Conservation (phyloP, 2,797 vertebrate genomes). For the Gouania willdenowi region DNA sequence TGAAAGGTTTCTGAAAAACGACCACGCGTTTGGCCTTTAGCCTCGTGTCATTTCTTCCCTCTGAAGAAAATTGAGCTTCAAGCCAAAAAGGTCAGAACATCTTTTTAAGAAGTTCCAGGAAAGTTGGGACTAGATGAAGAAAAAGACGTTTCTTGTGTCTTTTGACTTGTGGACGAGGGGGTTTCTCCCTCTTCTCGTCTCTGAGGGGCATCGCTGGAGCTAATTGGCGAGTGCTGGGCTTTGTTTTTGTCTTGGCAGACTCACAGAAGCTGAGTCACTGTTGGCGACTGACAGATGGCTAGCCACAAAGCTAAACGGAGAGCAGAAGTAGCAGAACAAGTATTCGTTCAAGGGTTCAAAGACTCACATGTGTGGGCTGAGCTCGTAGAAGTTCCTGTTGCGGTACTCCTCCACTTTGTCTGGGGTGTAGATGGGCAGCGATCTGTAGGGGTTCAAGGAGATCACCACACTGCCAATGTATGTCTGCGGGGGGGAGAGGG, state of each 20-base stretch:
- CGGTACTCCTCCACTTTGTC: constrained; percentile 99
- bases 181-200: constrained; percentile 40
- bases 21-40: constrained; percentile 3
- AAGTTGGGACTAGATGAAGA: no score
- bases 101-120: neutral
- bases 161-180: constrained; percentile 21
- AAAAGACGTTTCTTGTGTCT: constrained; percentile 31
- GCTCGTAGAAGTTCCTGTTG: constrained; percentile 98
- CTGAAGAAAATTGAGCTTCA: no score
- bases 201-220: constrained; percentile 39
- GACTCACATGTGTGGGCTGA: constrained; percentile 98
- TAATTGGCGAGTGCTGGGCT: constrained; percentile 65
- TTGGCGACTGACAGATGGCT: constrained; percentile 66
- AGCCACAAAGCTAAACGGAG: constrained; percentile 43
- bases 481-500: constrained; percentile 73
- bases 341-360: constrained; percentile 14
- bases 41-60: neutral
- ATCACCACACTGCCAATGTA: constrained; percentile 99
- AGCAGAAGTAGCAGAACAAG: constrained; percentile 32
- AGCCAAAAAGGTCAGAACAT: no score
- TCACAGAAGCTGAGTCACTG: constrained; percentile 36
- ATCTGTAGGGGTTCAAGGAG: constrained; percentile 94
- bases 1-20: constrained; percentile 13
- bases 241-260: constrained; percentile 68
- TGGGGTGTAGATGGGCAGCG: constrained; percentile 90